Conservation (phyloP, 2,113 vertebrate genomes). For the Solenodon paradoxus region DNA sequence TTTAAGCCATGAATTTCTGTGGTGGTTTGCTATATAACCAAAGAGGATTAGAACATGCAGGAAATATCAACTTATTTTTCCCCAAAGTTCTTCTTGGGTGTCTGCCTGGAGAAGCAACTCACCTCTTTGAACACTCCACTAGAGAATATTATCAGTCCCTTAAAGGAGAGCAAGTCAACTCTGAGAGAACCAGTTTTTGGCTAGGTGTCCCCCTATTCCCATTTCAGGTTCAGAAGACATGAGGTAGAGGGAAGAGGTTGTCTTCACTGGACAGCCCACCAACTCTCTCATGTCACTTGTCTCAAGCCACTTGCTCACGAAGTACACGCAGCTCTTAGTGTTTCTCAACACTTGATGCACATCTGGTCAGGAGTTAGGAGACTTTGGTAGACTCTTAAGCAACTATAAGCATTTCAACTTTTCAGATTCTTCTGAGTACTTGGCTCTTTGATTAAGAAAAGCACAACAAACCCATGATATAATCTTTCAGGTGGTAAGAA, state of each 20-base stretch:
- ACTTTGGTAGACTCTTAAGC: constrained; percentile 84
- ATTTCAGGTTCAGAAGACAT: neutral
- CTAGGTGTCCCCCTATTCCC: neutral
- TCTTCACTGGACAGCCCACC: neutral
- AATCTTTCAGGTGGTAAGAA: neutral
- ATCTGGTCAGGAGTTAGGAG: constrained; percentile 84
- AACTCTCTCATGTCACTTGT: neutral
- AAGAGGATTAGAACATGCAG: neutral
- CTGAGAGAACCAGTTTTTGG: neutral
- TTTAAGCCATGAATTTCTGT: neutral
- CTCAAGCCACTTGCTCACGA: too few species aligned
- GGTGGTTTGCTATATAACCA: neutral
- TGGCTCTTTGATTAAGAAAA: constrained; percentile 80
- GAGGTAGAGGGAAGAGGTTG: neutral
- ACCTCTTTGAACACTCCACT: constrained; percentile 84
- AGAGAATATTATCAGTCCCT: constrained; percentile 87
- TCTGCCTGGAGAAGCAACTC: constrained; percentile 69
- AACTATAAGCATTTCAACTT: constrained; percentile 88
- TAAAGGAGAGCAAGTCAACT: constrained; percentile 59
- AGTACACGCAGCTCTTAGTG: constrained; percentile 89
- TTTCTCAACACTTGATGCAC: constrained; percentile 88
- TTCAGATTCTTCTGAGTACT: constrained; percentile 84
- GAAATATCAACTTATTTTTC: neutral
- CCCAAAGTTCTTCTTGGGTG: neutral
- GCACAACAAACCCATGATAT: neutral